phyloP scores from a whole-genome alignment of 2,888 invertebrate species.

The Serripes groenlandicus region DNA sequence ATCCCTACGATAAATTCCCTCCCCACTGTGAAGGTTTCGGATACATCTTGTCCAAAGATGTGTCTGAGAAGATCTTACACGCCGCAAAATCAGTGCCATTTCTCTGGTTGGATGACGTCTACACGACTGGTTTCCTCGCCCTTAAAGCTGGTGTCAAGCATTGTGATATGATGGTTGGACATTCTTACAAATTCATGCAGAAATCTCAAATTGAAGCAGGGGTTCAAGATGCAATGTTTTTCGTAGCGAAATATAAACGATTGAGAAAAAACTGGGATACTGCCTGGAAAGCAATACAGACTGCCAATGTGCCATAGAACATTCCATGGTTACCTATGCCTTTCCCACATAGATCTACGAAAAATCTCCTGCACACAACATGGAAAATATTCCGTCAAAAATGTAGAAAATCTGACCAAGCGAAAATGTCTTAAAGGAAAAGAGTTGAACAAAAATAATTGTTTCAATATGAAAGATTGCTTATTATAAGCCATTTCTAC shows the following conservation, averaged over 20 bases:
- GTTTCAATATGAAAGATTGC: no score
- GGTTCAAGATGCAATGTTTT: constrained; percentile 25
- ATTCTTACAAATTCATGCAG: constrained; percentile 46
- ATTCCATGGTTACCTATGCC: no score
- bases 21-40: constrained; percentile 74
- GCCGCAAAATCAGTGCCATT: constrained; percentile 50
- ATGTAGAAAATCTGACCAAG: no score
- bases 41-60: constrained; percentile 47
- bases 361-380: no score
- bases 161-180: constrained; percentile 35
- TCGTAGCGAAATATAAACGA: constrained; percentile 20
- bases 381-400: no score
- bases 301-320: no score
- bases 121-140: constrained; percentile 74
- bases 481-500: no score
- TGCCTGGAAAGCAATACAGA: constrained; percentile 24
- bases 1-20: constrained; percentile 73
- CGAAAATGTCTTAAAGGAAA: no score
- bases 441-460: no score
- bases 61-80: constrained; percentile 22
- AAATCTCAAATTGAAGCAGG: constrained; percentile 29
- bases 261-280: constrained; percentile 43
- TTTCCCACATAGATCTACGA: no score
- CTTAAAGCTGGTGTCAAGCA: constrained; percentile 52
- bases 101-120: constrained; percentile 79